Base-by-base conservation (phyloP, 2,888 invertebrate genomes). In the Elaeidobius kamerunicus region DNA sequence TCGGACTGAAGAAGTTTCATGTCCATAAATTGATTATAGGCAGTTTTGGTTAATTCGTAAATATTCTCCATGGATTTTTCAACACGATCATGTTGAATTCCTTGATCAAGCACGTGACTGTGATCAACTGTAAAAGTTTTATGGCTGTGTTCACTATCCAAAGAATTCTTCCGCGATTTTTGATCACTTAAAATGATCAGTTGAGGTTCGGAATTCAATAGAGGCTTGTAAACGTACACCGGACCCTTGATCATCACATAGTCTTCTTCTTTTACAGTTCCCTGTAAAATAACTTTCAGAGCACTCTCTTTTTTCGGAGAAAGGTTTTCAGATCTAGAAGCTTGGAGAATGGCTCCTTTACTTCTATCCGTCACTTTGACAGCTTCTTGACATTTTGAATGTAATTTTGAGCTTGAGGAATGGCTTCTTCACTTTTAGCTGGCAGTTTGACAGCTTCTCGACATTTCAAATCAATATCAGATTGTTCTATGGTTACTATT, bases 221-320 rank as follows among this genome's bases (percentile, higher is more conserved):
- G 47, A n/a, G 52, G 50, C 50, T 60, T 60, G 4, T 61, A 58
- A 28, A 65, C 42, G 43, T 64, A 63, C 4, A 64, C 54, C 1
- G 64, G 64, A 7, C 64, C 65, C 15, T 63, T 60, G 5, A 65
- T 45, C 39, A 63, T 49, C 6, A 63, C 50, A 46, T 61, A 65
- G 32, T 64, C 63, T 19, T 59, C 57, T 3, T 59, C 51, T 16
- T 55, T 46, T 4, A 47, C 38, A 17, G 63, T 65, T 76, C 78
- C 72, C 9, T 59, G 48, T 18, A 55, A 16, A 20, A 53, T 43
- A 3, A 62, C 48, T 52, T 60, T 61, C 5, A 62, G 35, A 1
- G 47, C 32, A 30, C 32, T 49, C 46, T 61, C 38, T 48, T 41
- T n/a, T n/a, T n/a, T n/a, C n/a, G n/a, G n/a, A n/a, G n/a, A 23